Conservation (phyloP, 2,888 invertebrate genomes). For the Scaptomyza polygonia region DNA sequence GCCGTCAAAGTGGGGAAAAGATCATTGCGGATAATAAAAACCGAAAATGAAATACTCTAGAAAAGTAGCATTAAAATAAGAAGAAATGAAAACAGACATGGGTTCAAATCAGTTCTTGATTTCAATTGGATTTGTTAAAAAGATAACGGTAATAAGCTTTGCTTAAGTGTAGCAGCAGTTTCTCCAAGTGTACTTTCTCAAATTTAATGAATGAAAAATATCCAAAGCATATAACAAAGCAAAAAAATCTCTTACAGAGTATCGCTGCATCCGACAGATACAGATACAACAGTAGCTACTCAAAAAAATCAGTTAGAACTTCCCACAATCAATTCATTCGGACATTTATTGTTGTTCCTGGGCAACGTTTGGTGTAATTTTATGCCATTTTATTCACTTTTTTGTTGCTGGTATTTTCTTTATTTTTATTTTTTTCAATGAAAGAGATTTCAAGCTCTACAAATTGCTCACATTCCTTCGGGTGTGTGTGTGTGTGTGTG, state of each 20-base stretch:
- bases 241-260: conserved; percentile 13
- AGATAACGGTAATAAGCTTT: not conserved
- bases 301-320: conserved; percentile 58
- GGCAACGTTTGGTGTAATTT: conserved; percentile 58
- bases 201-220: not conserved
- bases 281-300: conserved; percentile 14
- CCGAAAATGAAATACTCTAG: conserved; percentile 32
- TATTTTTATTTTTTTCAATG: conserved; percentile 73
- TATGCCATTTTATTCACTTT: conserved; percentile 39
- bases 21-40: conserved; percentile 28
- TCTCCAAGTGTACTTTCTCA: not conserved
- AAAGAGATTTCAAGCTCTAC: conserved; percentile 48
- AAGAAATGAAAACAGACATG: conserved; percentile 1
- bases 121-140: conserved; percentile 1
- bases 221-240: conserved; percentile 16
- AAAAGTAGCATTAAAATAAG: not conserved
- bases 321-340: conserved; percentile 61
- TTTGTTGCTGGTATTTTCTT: conserved; percentile 20
- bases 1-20: conserved; percentile 41
- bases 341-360: conserved; percentile 42
- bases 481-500: conserved; percentile 6
- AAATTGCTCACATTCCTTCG: conserved; percentile 71
- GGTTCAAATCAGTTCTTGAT: not conserved
- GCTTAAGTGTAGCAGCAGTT: not conserved
- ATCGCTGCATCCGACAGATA: conserved; percentile 42